Conservation (phyloP, 2,113 vertebrate genomes). For the Opisthocomus hoazin region DNA sequence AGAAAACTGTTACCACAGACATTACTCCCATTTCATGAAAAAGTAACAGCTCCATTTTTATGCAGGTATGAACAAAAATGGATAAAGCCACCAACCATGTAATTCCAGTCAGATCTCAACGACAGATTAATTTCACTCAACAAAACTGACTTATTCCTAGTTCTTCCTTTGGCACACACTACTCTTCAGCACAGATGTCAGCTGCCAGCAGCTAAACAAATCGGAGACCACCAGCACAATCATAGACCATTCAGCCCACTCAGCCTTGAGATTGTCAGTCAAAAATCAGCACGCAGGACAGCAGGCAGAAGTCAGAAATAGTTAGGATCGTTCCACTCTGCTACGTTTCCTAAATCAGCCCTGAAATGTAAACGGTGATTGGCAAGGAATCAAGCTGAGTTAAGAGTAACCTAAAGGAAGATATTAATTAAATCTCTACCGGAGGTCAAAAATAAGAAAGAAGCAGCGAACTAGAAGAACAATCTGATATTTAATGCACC, state of each 20-base stretch:
- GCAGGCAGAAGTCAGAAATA: neutral
- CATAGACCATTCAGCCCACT: neutral
- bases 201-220: constrained; percentile 19
- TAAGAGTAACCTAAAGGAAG: neutral
- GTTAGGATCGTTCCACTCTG: neutral
- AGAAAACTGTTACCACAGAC: neutral
- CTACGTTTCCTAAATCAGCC: neutral
- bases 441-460: neutral
- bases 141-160: neutral
- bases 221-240: neutral
- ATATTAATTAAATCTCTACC: constrained; percentile 13
- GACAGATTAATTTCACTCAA: neutral
- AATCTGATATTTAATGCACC: neutral
- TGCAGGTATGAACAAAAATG: neutral
- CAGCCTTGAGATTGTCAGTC: neutral
- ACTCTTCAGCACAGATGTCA: neutral
- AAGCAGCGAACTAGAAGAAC: constrained; percentile 5
- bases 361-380: constrained; percentile 15
- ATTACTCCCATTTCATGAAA: neutral
- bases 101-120: neutral
- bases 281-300: neutral
- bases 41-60: neutral
- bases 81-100: neutral
- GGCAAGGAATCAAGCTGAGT: neutral
- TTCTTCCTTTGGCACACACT: neutral